phyloP scores from a whole-genome alignment of 2,113 vertebrate genomes.

The Crotalus tigris region DNA sequence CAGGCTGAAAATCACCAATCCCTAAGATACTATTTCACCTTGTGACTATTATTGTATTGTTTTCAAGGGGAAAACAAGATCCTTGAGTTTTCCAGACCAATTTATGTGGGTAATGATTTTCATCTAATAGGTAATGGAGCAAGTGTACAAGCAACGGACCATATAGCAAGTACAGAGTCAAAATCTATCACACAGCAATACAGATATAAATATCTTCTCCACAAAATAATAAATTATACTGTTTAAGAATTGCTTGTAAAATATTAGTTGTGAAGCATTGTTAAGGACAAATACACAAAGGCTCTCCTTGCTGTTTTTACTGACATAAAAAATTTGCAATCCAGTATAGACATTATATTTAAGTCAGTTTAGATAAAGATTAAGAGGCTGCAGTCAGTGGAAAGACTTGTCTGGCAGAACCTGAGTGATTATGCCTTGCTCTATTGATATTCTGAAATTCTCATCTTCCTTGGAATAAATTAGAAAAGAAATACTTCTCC shows the following conservation, averaged over 20 bases:
- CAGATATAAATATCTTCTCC: slow-evolving; percentile 43
- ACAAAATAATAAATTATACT: slow-evolving; percentile 28
- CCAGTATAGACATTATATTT: neutral
- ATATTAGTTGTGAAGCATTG: slow-evolving; percentile 34
- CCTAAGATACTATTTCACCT: neutral
- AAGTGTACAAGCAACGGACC: slow-evolving; percentile 26
- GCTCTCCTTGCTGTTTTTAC: slow-evolving; percentile 6
- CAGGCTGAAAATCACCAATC: neutral
- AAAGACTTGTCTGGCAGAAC: neutral
- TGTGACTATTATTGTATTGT: neutral
- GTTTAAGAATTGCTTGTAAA: slow-evolving; percentile 15
- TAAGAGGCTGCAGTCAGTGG: neutral
- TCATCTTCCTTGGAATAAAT: neutral
- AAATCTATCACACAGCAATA: slow-evolving; percentile 33
- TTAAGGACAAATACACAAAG: slow-evolving; percentile 43
- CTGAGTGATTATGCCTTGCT: neutral
- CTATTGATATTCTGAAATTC: neutral
- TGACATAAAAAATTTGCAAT: slow-evolving; percentile 15
- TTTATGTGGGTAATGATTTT: slow-evolving; percentile 31
- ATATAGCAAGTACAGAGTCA: slow-evolving; percentile 35
- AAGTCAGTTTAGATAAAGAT: neutral
- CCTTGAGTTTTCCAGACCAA: slow-evolving; percentile 4
- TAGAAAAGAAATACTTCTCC: neutral
- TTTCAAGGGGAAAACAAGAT: neutral
- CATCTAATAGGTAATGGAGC: slow-evolving; percentile 33